Conservation (phyloP, 2,797 vertebrate genomes). For the Rhabdophis nuchalis region DNA sequence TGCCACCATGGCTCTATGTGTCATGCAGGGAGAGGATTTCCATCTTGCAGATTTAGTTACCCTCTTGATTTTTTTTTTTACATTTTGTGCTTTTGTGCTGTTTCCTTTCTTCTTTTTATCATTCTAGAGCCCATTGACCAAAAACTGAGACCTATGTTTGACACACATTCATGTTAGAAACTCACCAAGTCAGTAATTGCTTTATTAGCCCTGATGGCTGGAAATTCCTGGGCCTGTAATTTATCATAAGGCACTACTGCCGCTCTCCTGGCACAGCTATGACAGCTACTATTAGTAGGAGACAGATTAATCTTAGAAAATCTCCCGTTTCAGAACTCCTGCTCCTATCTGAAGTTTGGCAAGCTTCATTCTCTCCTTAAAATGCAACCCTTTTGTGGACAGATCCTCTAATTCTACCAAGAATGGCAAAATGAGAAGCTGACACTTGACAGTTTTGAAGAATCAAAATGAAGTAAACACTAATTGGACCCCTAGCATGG, state of each 20-base stretch:
- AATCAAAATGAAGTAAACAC: neutral
- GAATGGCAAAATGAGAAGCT: neutral
- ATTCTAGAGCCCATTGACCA: neutral
- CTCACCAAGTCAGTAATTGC: neutral
- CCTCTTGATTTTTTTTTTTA: neutral
- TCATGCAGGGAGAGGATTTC: neutral
- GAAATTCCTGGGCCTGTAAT: neutral
- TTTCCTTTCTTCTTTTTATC: neutral
- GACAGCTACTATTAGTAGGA: neutral
- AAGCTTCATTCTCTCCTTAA: neutral
- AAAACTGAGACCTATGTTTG: neutral
- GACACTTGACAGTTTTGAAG: neutral
- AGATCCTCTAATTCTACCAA: neutral
- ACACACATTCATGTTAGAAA: neutral
- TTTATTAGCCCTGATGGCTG: neutral
- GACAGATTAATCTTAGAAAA: neutral
- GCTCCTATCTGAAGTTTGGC: neutral
- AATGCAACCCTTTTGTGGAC: neutral
- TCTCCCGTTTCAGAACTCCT: neutral
- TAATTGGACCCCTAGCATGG: neutral
- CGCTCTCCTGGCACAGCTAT: neutral
- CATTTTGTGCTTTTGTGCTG: neutral
- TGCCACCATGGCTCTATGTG: neutral
- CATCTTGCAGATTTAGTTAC: neutral
- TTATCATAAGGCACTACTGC: neutral